These are phyloP conservation scores for Nycticryphes semicollaris DNA, from an alignment of 2,113 vertebrate genomes.

Conservation along the genomic window DNA sequence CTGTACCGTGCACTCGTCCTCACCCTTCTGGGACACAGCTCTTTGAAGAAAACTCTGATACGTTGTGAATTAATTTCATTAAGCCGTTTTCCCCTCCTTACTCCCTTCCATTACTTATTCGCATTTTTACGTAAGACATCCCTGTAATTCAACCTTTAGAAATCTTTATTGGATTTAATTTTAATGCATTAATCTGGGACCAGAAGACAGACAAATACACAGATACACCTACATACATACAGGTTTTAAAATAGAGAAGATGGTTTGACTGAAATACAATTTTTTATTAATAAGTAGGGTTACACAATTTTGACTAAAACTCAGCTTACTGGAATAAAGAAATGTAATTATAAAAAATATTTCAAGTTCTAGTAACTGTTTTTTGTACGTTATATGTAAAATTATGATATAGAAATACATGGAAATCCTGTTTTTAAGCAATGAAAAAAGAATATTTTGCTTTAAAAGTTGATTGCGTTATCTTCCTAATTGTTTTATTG, in stretches of 20 bases:
- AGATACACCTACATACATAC: neutral
- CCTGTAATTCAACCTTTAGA: neutral
- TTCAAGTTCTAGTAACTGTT: neutral
- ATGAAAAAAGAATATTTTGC: neutral
- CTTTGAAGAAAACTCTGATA: neutral
- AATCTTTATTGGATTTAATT: neutral
- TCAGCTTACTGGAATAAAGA: neutral
- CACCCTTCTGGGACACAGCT: neutral
- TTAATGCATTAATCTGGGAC: neutral
- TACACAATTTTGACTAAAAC: neutral
- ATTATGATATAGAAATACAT: no score
- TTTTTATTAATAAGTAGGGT: neutral
- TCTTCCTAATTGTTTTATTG: neutral
- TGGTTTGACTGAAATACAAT: neutral
- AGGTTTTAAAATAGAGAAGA: neutral
- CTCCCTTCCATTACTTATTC: neutral
- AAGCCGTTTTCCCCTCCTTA: neutral
- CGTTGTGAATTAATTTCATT: neutral
- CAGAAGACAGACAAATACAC: neutral
- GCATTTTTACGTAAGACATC: rapidly evolving
- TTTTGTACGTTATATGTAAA: neutral
- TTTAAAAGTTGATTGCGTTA: neutral
- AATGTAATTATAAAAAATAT: neutral
- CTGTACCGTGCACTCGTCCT: neutral
- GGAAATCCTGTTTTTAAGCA: neutral